Conservation (phyloP, 2,888 invertebrate genomes). For the Aphodius sticticus region DNA sequence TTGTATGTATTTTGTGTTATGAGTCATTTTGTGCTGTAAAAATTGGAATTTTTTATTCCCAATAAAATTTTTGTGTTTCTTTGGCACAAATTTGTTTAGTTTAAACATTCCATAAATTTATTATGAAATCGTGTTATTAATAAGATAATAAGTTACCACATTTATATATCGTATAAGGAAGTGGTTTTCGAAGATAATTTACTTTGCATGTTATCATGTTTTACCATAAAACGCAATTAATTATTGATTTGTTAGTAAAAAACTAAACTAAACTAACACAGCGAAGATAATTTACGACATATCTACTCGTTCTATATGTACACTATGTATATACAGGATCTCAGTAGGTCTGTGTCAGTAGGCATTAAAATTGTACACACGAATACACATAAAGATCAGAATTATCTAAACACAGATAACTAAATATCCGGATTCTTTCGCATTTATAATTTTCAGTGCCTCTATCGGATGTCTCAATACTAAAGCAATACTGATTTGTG, state of each 20-base stretch:
- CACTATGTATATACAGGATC: background rate
- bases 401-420: background rate
- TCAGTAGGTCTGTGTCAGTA: background rate
- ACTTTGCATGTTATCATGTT: background rate
- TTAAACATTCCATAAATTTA: no score
- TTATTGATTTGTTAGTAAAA: background rate
- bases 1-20: background rate
- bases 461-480: no score
- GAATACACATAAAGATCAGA: background rate
- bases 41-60: no score
- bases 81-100: no score
- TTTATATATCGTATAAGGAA: background rate
- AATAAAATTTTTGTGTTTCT: no score
- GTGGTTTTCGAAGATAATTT: background rate
- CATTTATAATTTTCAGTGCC: no score
- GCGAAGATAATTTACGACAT: background rate
- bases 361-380: background rate
- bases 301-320: background rate
- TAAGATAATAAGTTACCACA: background rate
- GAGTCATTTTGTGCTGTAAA: no score
- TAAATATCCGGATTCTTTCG: background rate
- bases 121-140: no score
- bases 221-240: constrained; percentile 5
- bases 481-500: no score
- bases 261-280: background rate